Evolutionary conservation across 2,888 invertebrate genomes (phyloP).

Genomic region (Drosophila silvestris): DNA sequence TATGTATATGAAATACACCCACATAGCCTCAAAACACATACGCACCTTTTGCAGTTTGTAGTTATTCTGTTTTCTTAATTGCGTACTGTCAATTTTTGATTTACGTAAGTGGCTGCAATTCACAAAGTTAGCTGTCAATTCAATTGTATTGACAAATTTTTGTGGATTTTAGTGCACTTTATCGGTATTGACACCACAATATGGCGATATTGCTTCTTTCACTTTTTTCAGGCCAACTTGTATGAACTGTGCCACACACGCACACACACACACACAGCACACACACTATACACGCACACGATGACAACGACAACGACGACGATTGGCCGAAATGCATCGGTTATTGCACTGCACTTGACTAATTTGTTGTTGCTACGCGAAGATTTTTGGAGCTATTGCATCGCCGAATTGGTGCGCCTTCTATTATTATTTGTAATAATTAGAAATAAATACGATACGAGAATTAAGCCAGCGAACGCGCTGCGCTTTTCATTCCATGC

Average conservation of each 20-base stretch:
- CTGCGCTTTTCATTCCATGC: slow-evolving; percentile 74
- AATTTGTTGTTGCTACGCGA: slow-evolving; percentile 22
- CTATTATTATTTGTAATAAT: slow-evolving; percentile 42
- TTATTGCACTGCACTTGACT: slow-evolving; percentile 66
- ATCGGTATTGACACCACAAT: slow-evolving; percentile 67
- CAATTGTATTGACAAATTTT: slow-evolving; percentile 11
- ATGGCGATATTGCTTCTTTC: slow-evolving; percentile 74
- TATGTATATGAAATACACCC: slow-evolving; percentile 21
- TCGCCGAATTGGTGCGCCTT: slow-evolving; percentile 29
- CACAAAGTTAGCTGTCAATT: slow-evolving; percentile 16
- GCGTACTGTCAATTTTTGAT: slow-evolving; percentile 47
- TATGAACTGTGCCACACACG: slow-evolving; percentile 68
- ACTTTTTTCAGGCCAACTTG: slow-evolving; percentile 69
- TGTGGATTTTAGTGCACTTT: slow-evolving; percentile 62
- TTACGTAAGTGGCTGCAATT: slow-evolving; percentile 64
- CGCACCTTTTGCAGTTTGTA: slow-evolving; percentile 58
- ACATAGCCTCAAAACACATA: slow-evolving; percentile 29
- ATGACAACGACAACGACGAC: slow-evolving; percentile 20
- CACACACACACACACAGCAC: slow-evolving; percentile 39
- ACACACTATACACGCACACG: slow-evolving; percentile 42
- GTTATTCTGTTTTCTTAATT: slow-evolving; percentile 46
- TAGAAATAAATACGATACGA: slow-evolving; percentile 57
- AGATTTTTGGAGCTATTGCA: slow-evolving; percentile 17
- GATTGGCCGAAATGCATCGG: slow-evolving; percentile 58
- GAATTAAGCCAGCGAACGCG: slow-evolving; percentile 63